A percentile compares a stretch with the other conserved stretches of the same genome.
Evolutionary conservation across 2,888 invertebrate genomes (phyloP).

Genomic region (Nudaria mundana): DNA sequence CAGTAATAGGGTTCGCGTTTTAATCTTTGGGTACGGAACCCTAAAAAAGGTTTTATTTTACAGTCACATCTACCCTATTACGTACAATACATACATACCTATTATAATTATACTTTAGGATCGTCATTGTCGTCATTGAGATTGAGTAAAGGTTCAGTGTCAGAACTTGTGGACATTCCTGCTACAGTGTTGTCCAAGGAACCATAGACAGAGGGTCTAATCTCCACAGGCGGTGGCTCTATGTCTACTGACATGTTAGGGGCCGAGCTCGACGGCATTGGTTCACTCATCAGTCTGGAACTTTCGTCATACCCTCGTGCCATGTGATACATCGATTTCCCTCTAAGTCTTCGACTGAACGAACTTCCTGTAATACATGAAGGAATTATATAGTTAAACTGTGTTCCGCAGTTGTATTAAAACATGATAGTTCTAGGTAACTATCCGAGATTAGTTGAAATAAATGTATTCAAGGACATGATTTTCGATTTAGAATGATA

Average conservation of each 20-base stretch:
- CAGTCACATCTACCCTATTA: too few species aligned
- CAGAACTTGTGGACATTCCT: conserved; percentile 45
- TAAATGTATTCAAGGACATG: too few species aligned
- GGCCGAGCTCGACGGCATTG: conserved; percentile 58
- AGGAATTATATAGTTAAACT: too few species aligned
- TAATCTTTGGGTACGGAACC: too few species aligned
- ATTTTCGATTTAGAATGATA: too few species aligned
- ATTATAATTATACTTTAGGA: conserved; percentile 48
- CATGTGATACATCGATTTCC: conserved; percentile 88
- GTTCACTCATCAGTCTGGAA: conserved; percentile 62
- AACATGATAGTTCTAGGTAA: too few species aligned
- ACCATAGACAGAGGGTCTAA: conserved; percentile 62
- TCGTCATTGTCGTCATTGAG: conserved; percentile 32
- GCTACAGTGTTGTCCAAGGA: conserved; percentile 58
- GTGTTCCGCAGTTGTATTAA: too few species aligned
- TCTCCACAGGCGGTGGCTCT: conserved; percentile 52
- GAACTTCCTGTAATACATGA: conserved; percentile 81
- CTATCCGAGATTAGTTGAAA: too few species aligned
- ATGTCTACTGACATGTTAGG: conserved; percentile 54
- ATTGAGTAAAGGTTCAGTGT: conserved; percentile 57
- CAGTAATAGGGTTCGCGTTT: too few species aligned
- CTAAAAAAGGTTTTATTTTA: too few species aligned
- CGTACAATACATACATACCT: neutral
- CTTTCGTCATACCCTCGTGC: conserved; percentile 85
- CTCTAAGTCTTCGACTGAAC: conserved; percentile 88